Base-by-base conservation (phyloP, 2,113 vertebrate genomes). In the Dasyurus viverrinus region DNA sequence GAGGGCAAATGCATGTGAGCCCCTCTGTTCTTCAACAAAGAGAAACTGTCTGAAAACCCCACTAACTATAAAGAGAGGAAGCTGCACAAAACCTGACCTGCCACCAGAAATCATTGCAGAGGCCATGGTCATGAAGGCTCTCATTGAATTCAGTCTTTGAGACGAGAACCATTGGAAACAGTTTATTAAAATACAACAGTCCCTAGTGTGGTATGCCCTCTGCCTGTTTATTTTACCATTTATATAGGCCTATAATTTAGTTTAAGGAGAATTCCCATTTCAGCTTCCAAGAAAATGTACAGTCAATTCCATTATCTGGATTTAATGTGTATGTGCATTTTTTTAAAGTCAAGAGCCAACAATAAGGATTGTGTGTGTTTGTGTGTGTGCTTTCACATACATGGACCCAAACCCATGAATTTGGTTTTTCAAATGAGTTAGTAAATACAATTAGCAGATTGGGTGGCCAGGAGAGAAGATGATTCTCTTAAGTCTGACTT, bases 21-120 rank as follows among this genome's bases (percentile, higher is more conserved):
- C 68, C 68, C n/a, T 84, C 68, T 84, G 68, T 84, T 84, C 68
- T 84, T 84, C 68, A 42, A 84, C 68, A 84, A 84, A 84, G 68
- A n/a, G n/a, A 84, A 84, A 84, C 68, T 84, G 68, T 84, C 68
- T 84, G 68, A 84, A 84, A 84, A n/a, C 19, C 68, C n/a, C 68
- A 23, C 68, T 84, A n/a, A 23, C 42, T 84, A 42, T 42, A 23
- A 84, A 84, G 68, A 84, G n/a, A 42, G 68, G 68, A 84, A 84
- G 68, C 68, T 42, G 19, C 68, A 84, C 36, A 42, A 23, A 84
- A 19, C n/a, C 68, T 42, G 68, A 84, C 68, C 68, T 84, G 68
- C 68, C 68, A 42, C n/a, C 68, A 84, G 68, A 84, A 84, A 84
- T 84, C 68, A 84, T 8, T 42, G 16, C 19, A 84, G 68, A 42